Evolutionary conservation across 2,888 invertebrate species (phyloP), one percentile per base, ranked within the genome.

Genomic region (Coleophora flavipennella): DNA sequence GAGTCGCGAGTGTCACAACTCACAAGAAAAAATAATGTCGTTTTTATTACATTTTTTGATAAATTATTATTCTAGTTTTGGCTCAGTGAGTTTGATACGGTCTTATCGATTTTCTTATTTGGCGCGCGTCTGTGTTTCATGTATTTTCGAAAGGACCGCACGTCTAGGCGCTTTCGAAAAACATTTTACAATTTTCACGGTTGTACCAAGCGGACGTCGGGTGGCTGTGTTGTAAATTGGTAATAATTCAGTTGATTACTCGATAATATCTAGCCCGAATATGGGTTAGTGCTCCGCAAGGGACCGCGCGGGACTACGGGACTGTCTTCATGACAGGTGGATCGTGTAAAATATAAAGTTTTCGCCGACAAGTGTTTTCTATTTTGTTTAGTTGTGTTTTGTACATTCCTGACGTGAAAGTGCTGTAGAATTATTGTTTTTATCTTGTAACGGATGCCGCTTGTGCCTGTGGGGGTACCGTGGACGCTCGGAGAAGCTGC

Each of bases 31-130:
- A 81, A 83, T 83, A 77, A 84, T 85, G 83, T 77, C 77, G 79
- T 81, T 83, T 83, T 80, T 84, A 84, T 81, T 84, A 81, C 70
- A 83, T 79, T 80, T 84, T 84, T 84, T 81, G 83, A 81, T 83
- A 80, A 83, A 83, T 80, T 76, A 75, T 77, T 75, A 77, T 81
- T 75, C 69, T 75, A 79, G 74, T 78, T 81, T 75, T 65, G 67
- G 69, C 70, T 68, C 73, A 67, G 67, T 66, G 65, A 63, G 67
- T 62, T 62, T 62, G 62, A 64, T 66, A 67, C 77, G 74, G 73
- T 69, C 73, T 74, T 76, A 81, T 83, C 81, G 81, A 79, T 83
- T 81, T 81, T 83, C 74, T 71, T 78, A 79, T 81, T 80, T 77
- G 74, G 69, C 72, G 72, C 77, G 71, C 67, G 70, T 70, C 65